These are phyloP conservation scores for Limnodromus scolopaceus DNA, from an alignment of 2,797 vertebrate genomes.

Conservation along the genomic window DNA sequence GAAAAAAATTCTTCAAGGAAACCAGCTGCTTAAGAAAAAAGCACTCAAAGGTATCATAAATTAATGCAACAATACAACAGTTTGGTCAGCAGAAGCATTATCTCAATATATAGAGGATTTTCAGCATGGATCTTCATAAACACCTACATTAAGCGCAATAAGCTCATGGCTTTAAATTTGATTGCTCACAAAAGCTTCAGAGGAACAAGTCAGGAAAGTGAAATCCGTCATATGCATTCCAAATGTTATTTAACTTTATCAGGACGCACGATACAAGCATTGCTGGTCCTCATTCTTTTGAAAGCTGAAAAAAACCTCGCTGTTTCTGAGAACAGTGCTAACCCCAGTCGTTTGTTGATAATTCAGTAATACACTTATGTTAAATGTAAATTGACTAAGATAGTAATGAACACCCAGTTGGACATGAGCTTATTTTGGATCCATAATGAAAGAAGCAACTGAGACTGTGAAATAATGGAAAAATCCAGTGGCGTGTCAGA, in stretches of 20 bases:
- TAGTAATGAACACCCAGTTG: rapidly evolving
- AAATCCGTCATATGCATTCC: background rate
- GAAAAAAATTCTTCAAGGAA: background rate
- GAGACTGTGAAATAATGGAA: background rate
- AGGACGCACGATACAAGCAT: rapidly evolving
- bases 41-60: background rate
- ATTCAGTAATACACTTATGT: background rate
- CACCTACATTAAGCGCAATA: rapidly evolving
- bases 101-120: background rate
- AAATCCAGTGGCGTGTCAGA: background rate
- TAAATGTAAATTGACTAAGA: background rate
- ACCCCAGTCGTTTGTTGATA: background rate
- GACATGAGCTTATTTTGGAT: background rate
- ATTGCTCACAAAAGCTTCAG: background rate
- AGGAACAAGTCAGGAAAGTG: background rate
- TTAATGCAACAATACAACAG: background rate
- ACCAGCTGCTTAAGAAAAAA: background rate
- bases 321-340: background rate
- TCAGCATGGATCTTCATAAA: background rate
- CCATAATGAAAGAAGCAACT: background rate
- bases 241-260: background rate
- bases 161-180: background rate
- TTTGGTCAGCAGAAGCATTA: background rate
- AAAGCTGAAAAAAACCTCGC: background rate
- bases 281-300: background rate